Evolutionary conservation across 2,888 invertebrate genomes (phyloP), one percentile per base, ranked within the genome.

Genomic region (Parnassius glacialis): DNA sequence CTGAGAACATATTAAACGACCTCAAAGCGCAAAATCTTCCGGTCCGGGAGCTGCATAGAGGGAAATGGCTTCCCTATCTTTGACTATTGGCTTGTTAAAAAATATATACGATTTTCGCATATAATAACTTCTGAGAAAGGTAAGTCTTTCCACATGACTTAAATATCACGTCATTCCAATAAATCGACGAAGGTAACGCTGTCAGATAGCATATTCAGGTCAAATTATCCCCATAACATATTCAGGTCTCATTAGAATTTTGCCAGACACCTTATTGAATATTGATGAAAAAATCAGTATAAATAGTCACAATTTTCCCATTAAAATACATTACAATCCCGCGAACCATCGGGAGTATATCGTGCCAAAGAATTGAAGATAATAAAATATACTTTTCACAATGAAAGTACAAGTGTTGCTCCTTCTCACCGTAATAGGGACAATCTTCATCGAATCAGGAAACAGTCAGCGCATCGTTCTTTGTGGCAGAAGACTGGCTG

Each of bases 401-500:
- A 58, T 58, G 50, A 61, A 54, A n/a, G 48, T 16, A 13, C 57
- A 61, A 42, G n/a, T 13, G 3, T 5, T 50, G 20, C 3, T 64
- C 1, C 9, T 64, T 10, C 12, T 60, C 10, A 45, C 54, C 45
- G 52, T 48, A 9, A 47, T 13, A 13, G 54, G 50, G n/a, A 11
- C n/a, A 44, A n/a, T 58, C 25, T 13, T 41, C 0, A 43, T 48
- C 10, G 42, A 52, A 7, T 41, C 51, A 7, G 53, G 51, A 7
- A 43, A 12, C 16, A 25, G 16, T 47, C 5, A 52, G 52, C 10
- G 62, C 61, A 3, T 45, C 43, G 10, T 75, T 71, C 61, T 52
- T 2, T 77, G 78, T 47, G 79, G 74, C 0, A 68, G 74, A 11
- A 53, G 65, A 10, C 61, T 78, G 11, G 70, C 76, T 1, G 61